A percentile compares a stretch with the other conserved stretches of the same genome.
These are phyloP conservation scores for Caenorhabditis sulstoni DNA, from an alignment of 2,888 invertebrate species.

Conservation along the genomic window DNA sequence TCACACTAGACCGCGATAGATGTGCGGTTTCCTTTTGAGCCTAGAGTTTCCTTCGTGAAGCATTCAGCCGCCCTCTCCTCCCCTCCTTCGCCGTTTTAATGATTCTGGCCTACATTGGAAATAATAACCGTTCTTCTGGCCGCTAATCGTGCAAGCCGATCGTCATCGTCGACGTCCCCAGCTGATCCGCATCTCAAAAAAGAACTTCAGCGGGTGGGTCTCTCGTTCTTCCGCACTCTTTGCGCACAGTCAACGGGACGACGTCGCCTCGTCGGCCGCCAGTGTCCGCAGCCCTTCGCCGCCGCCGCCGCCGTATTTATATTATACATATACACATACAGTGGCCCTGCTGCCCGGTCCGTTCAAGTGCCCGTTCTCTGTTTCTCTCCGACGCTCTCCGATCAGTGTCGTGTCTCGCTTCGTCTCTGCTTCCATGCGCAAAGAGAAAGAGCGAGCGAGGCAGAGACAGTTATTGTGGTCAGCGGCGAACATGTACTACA, in stretches of 20 bases:
- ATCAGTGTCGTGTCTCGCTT: constrained; percentile 30
- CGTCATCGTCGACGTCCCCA: constrained; percentile 27
- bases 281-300: neutral
- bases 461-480: constrained; percentile 55
- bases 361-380: constrained; percentile 46
- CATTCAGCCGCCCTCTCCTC: neutral
- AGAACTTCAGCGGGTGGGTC: constrained; percentile 24
- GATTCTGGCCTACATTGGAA: constrained; percentile 53
- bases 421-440: constrained; percentile 39
- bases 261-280: constrained; percentile 16
- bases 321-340: constrained; percentile 60
- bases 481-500: constrained; percentile 49
- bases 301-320: constrained; percentile 45
- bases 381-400: constrained; percentile 21
- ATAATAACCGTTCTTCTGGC: constrained; percentile 53
- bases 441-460: constrained; percentile 25
- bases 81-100: constrained; percentile 29
- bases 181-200: constrained; percentile 58
- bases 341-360: constrained; percentile 58
- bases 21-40: too few species aligned
- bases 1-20: constrained; percentile 27
- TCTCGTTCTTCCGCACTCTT: constrained; percentile 17
- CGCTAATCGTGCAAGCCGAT: constrained; percentile 59
- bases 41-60: too few species aligned
- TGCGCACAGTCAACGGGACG: constrained; percentile 51